Base-by-base conservation (phyloP, 1,140 invertebrate genomes). In the Tetramorium alpestre region DNA sequence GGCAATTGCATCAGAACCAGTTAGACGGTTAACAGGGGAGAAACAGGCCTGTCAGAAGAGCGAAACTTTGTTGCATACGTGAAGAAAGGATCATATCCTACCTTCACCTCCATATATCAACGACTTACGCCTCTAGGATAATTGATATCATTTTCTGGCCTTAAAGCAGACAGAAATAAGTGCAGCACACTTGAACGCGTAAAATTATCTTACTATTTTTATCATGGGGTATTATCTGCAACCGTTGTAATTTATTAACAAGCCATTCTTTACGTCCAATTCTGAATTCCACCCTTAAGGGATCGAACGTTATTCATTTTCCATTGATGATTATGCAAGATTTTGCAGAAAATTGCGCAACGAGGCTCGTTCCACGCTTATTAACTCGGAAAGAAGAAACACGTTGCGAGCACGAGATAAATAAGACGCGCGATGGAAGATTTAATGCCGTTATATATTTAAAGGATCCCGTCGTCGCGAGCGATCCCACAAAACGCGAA, bases 391-490 rank as follows among this genome's bases (percentile, higher is more conserved):
- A 84, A 62, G 82, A 62, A 75, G 73, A 82, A 70, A 47, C 69
- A 82, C 58, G 72, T 86, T 60, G 76, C 84, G 76, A 72, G 62
- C 65, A 72, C 65, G 65, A 87, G 78, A 89, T 87, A 85, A 90
- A 84, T 85, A 78, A 88, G 56, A 90, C 49, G 33, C 33, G 3
- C 33, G 60, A 60, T 33, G 64, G 85, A 82, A 88, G 86, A 88
- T 90, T 90, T 88, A 90, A 81, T 90, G 81, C 86, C 81, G 89
- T 90, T 90, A 90, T n/a, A n/a, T 54, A n/a, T 58, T 76, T 67
- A 81, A 76, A 28, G 69, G 54, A 49, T 84, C 77, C 13, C 49
- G 64, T 47, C 62, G 33, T 69, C 62, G 62, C 49, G 49, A 67
- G 51, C 25, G 76, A 85, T 88, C 88, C 47, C 81, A 90, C 76